Evolutionary conservation across 2,797 vertebrate genomes (phyloP), one percentile per base, ranked within the genome.

Genomic region (Prunella strophiata): DNA sequence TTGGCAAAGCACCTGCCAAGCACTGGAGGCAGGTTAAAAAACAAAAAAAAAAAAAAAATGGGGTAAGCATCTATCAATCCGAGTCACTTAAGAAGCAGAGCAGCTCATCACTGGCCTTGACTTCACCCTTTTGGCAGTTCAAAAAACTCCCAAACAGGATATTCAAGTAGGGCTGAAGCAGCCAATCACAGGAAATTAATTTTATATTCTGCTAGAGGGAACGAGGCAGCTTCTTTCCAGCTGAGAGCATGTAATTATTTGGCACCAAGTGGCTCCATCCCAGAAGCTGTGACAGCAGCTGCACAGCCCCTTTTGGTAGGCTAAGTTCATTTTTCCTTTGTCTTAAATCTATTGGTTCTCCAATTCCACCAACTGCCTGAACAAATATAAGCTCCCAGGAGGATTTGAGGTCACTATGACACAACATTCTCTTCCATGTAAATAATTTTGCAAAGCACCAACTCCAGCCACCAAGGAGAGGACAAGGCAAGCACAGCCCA

Each of bases 161-260:
- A 78, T 74, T 55, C 55, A 72, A 88, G 47, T 57, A 72, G 58
- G 73, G 58, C 34, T 81, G 58, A 72, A 72, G 54, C 47, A 82
- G 27, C 86, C 61, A 61, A 83, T 81, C 82, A 66, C 70, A 91
- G 58, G 79, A 94, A 94, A 94, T 95, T 86, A 84, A 72, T 68
- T 88, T 84, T 36, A 25, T 72, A 65, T 93, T 89, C 83, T 86
- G 88, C 93, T 70, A 34, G 72, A 90, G 76, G 85, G 85, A 92
- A 88, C 5, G 32, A 88, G 67, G 94, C 57, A 93, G 73, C 43
- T 67, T 65, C 55, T 89, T 92, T 68, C 94, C 91, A 93, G 72
- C 70, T 84, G 78, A 89, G 87, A 85, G 65, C 42, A 17, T 16
- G 4, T 54, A 89, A 94, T 89, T 71, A 88, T 54, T 89, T 94